Evolutionary conservation across 2,113 vertebrate genomes (phyloP).

Genomic region (Hirundichthys speculiger): DNA sequence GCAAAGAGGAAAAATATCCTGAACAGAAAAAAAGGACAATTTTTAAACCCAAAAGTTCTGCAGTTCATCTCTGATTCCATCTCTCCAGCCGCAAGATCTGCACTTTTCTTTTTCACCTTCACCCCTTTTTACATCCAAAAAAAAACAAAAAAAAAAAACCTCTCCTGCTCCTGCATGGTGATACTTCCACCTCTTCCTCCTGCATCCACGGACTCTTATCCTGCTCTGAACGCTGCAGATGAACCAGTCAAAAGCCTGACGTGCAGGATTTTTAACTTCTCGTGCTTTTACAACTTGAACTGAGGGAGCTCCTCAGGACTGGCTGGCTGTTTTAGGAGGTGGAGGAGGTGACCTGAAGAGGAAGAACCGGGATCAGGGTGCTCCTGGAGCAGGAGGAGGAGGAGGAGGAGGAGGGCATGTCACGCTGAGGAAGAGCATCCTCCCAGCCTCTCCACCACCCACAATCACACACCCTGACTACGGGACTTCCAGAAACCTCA

Average conservation of each 20-base stretch:
- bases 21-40: not conserved
- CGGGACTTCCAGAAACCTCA: too few relatives aligned
- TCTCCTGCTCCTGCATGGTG: constrained; percentile 15
- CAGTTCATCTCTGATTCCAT: constrained; percentile 3
- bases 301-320: constrained; percentile 16
- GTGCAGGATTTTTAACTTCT: constrained; percentile 1
- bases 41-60: constrained; percentile 8
- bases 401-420: constrained; percentile 46
- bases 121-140: not conserved
- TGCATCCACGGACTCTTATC: constrained; percentile 24
- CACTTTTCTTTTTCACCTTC: not conserved
- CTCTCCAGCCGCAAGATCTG: not conserved
- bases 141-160: not conserved
- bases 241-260: not conserved
- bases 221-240: constrained; percentile 19
- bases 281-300: not conserved
- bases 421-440: constrained; percentile 56
- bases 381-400: constrained; percentile 47
- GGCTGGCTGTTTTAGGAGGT: constrained; percentile 9
- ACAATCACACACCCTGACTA: not conserved
- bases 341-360: constrained; percentile 54
- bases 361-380: constrained; percentile 44
- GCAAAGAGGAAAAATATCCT: constrained; percentile 5
- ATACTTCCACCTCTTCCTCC: constrained; percentile 12
- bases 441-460: constrained; percentile 27